phyloP scores from a whole-genome alignment of 2,113 vertebrate species.

The Oncorhynchus tshawytscha region DNA sequence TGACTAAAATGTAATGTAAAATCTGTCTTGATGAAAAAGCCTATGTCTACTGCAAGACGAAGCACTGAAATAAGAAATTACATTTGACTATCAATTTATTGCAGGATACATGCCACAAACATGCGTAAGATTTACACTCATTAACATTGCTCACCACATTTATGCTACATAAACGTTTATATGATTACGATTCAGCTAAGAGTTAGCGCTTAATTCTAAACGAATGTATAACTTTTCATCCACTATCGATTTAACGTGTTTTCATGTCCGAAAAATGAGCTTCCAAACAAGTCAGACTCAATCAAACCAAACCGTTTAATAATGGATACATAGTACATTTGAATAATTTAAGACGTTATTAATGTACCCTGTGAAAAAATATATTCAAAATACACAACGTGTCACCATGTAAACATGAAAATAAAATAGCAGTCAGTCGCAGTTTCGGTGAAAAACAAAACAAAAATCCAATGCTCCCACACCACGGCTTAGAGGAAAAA shows the following conservation, averaged over 20 bases:
- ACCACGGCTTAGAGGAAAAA: conserved; percentile 56
- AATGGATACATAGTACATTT: conserved; percentile 37
- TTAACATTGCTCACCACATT: conserved; percentile 61
- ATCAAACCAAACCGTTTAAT: conserved; percentile 17
- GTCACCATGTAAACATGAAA: conserved; percentile 45
- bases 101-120: conserved; percentile 92
- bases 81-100: conserved; percentile 84
- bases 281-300: conserved; percentile 44
- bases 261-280: conserved; percentile 50
- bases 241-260: conserved; percentile 62
- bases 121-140: conserved; percentile 63
- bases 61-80: conserved; percentile 27
- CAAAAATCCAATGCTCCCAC: conserved; percentile 72
- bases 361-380: conserved; percentile 70
- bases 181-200: conserved; percentile 49
- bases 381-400: conserved; percentile 54
- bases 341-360: conserved; percentile 71
- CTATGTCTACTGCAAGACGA: not conserved
- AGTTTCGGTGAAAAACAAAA: conserved; percentile 77
- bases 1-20: too few relatives aligned
- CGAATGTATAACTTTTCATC: conserved; percentile 44
- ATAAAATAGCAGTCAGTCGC: conserved; percentile 81
- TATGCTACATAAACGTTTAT: conserved; percentile 55
- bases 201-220: conserved; percentile 45
- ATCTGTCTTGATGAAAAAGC: too few relatives aligned